phyloP scores from a whole-genome alignment of 1,140 invertebrate species.

The Harlomillsia oculata region DNA sequence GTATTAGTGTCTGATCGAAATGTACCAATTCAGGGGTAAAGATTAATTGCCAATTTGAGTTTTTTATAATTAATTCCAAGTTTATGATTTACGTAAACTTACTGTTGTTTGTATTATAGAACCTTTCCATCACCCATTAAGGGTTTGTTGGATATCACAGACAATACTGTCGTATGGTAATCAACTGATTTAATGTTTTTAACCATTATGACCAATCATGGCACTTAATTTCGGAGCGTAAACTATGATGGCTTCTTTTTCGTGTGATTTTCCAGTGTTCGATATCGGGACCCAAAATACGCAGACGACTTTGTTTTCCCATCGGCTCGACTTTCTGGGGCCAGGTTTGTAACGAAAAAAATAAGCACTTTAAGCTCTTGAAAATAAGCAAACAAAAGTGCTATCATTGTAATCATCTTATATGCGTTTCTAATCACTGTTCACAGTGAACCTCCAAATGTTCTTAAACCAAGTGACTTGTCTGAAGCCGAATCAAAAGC shows the following conservation, averaged over 20 bases:
- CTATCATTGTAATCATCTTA: too few species aligned
- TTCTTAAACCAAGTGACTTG: constrained; percentile 71
- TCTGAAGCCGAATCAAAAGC: constrained; percentile 49
- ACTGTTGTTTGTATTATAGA: constrained; percentile 41
- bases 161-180: constrained; percentile 46
- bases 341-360: too few species aligned
- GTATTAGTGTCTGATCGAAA: constrained; percentile 56
- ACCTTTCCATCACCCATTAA: constrained; percentile 59
- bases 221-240: too few species aligned
- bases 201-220: too few species aligned
- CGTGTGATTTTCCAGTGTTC: constrained; percentile 51
- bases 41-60: too few species aligned
- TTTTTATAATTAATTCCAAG: too few species aligned
- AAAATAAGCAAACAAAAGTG: too few species aligned
- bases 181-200: constrained; percentile 20
- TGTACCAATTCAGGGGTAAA: too few species aligned
- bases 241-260: too few species aligned
- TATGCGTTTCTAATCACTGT: too few species aligned
- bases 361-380: too few species aligned
- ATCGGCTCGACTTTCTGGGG: constrained; percentile 58
- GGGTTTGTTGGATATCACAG: constrained; percentile 50
- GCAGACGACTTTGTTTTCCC: constrained; percentile 64
- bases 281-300: constrained; percentile 73
- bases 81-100: too few species aligned
- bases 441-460: constrained; percentile 56